phyloP scores from a whole-genome alignment of 2,888 invertebrate genomes.

The Prosopocoilus inquinatus region DNA sequence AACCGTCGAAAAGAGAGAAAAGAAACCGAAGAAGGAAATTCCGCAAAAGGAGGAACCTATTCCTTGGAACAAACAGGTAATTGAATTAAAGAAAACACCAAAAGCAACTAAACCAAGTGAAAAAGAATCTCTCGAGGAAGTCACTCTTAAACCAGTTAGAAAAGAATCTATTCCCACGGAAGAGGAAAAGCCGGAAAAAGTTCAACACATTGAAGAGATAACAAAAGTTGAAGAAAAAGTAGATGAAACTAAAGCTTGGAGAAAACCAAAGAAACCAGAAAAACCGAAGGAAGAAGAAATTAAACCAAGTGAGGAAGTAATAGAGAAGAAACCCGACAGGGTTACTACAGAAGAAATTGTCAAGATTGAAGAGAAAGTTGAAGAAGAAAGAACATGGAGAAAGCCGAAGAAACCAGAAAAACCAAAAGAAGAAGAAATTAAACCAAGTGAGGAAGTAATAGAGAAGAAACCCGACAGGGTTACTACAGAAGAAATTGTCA shows the following conservation, averaged over 20 bases:
- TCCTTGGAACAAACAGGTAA: slow-evolving; percentile 62
- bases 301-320: not conserved
- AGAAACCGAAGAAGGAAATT: slow-evolving; percentile 29
- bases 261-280: slow-evolving; percentile 10
- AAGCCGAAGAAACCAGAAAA: slow-evolving; percentile 24
- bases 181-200: slow-evolving; percentile 17
- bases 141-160: slow-evolving; percentile 56
- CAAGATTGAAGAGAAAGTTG: slow-evolving; percentile 5
- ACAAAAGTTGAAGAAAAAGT: slow-evolving; percentile 10
- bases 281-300: not conserved
- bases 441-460: slow-evolving; percentile 6
- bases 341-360: not conserved
- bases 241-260: slow-evolving; percentile 18
- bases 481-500: not conserved
- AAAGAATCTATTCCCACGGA: slow-evolving; percentile 20
- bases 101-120: slow-evolving; percentile 43
- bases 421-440: slow-evolving; percentile 6
- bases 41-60: slow-evolving; percentile 16
- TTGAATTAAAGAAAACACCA: slow-evolving; percentile 51
- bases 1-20: slow-evolving; percentile 26
- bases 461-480: slow-evolving; percentile 9
- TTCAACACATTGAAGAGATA: slow-evolving; percentile 17
- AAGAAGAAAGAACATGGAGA: slow-evolving; percentile 26
- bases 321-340: not conserved
- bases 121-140: slow-evolving; percentile 47